These are phyloP conservation scores for Cephus pulcher DNA, from an alignment of 2,888 invertebrate species.

Conservation along the genomic window DNA sequence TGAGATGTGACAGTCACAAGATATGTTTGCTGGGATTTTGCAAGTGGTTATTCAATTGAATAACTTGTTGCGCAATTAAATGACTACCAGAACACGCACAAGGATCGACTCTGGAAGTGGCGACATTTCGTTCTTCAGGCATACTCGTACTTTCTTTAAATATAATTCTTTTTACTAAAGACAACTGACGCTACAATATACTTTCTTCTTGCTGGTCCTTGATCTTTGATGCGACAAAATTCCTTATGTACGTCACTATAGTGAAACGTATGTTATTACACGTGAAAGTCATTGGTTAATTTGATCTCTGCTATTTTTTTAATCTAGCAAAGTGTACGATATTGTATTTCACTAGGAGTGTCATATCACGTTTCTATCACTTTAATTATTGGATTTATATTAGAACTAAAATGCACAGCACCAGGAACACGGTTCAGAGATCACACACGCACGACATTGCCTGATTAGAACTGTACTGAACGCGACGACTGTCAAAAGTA, in stretches of 20 bases:
- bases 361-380: neutral
- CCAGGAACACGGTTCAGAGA: neutral
- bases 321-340: neutral
- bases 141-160: neutral
- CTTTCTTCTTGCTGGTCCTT: neutral
- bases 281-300: neutral
- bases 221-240: neutral
- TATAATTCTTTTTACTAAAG: neutral
- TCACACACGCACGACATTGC: neutral
- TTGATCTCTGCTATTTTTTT: neutral
- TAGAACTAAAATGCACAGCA: neutral
- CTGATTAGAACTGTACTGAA: neutral
- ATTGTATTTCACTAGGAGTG: neutral
- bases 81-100: neutral
- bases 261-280: neutral
- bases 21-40: conserved; percentile 12
- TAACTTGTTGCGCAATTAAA: conserved; percentile 5
- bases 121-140: neutral
- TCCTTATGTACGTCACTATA: neutral
- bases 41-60: conserved; percentile 1
- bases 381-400: neutral
- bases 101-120: neutral
- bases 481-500: conserved; percentile 13
- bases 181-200: neutral
- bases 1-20: neutral